Evolutionary conservation across 2,797 vertebrate species (phyloP).

Genomic region (Chelidonichthys spinosus): DNA sequence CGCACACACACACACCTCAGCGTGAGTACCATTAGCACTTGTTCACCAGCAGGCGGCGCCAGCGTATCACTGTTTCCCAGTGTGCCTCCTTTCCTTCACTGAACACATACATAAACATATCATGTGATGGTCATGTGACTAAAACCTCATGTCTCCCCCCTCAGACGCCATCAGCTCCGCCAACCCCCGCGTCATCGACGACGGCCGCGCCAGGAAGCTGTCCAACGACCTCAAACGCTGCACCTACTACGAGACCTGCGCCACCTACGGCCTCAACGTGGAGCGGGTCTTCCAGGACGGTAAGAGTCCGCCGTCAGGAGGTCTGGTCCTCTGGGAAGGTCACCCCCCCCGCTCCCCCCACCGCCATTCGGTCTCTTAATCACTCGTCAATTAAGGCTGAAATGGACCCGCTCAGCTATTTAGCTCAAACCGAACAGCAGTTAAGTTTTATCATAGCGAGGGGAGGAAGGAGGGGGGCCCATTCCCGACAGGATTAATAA

Average conservation of each 20-base stretch:
- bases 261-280: conserved; percentile 97
- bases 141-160: not conserved
- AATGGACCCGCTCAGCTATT: conserved; percentile 76
- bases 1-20: too few relatives aligned
- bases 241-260: conserved; percentile 98
- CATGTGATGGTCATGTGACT: too few relatives aligned
- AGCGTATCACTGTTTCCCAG: too few relatives aligned
- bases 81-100: too few relatives aligned
- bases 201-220: conserved; percentile 90
- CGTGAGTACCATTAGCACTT: too few relatives aligned
- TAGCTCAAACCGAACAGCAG: conserved; percentile 62
- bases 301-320: conserved; percentile 67
- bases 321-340: conserved; percentile 74
- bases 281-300: conserved; percentile 98
- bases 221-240: conserved; percentile 97
- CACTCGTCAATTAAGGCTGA: conserved; percentile 76
- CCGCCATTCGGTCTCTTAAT: conserved; percentile 71
- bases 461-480: not conserved
- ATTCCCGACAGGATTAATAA: conserved; percentile 48
- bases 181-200: conserved; percentile 95
- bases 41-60: too few relatives aligned
- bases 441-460: conserved; percentile 68
- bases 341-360: conserved; percentile 21
- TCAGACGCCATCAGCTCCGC: conserved; percentile 94
- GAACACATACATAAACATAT: too few relatives aligned